These are phyloP conservation scores for Enhydra lutris DNA, from an alignment of 2,113 vertebrate genomes.

Conservation along the genomic window DNA sequence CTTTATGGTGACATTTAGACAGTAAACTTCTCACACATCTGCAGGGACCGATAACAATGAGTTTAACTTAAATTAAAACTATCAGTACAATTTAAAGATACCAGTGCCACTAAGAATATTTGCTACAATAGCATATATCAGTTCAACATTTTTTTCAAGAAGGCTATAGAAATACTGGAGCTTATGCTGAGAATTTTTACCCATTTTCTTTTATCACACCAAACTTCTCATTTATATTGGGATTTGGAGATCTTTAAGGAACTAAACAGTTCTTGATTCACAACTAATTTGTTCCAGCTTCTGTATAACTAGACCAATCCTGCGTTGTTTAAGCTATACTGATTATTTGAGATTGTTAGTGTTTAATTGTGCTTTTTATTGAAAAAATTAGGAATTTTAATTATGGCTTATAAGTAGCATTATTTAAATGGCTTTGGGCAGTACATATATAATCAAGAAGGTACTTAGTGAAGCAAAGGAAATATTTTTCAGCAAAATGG, in stretches of 20 bases:
- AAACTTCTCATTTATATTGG: background rate
- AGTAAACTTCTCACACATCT: slow-evolving; percentile 39
- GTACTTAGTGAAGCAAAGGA: background rate
- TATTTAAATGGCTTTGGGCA: background rate
- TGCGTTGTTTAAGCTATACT: background rate
- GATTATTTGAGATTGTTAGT: background rate
- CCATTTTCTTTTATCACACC: background rate
- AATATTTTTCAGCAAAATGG: slow-evolving; percentile 12
- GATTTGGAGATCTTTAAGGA: background rate
- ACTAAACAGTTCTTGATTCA: background rate
- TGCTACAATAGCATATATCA: background rate
- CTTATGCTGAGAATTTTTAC: background rate
- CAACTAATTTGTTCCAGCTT: background rate
- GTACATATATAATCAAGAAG: background rate
- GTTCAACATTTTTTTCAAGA: background rate
- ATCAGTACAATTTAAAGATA: slow-evolving; percentile 30
- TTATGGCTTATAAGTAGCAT: background rate
- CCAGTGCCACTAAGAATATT: background rate
- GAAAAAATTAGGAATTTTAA: slow-evolving; percentile 9
- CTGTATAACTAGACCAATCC: background rate
- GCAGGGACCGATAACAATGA: slow-evolving; percentile 40
- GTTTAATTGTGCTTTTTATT: background rate
- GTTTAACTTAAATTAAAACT: slow-evolving; percentile 56
- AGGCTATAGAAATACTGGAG: background rate
- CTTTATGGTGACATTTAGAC: slow-evolving; percentile 49